These are phyloP conservation scores for Nothoprocta perdicaria DNA, from an alignment of 2,113 vertebrate species.

Conservation along the genomic window DNA sequence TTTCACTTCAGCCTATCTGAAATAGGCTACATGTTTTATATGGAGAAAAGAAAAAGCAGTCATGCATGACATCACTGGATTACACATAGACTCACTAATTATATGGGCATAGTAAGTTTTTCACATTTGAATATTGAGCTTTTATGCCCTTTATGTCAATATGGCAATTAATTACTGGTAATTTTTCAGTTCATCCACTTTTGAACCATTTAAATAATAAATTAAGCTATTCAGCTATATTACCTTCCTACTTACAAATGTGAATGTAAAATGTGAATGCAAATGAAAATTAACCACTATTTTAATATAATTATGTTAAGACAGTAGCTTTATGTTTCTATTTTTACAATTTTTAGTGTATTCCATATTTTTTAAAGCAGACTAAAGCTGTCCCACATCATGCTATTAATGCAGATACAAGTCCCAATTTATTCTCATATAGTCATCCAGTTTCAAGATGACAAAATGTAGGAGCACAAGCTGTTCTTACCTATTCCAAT, in stretches of 20 bases:
- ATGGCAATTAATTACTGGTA: background rate
- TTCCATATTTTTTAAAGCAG: background rate
- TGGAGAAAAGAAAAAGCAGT: background rate
- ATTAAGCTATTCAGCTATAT: background rate
- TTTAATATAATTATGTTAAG: background rate
- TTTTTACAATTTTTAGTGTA: background rate
- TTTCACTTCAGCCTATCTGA: background rate
- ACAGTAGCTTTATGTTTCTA: background rate
- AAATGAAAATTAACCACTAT: background rate
- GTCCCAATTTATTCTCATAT: background rate
- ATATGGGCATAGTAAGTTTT: background rate
- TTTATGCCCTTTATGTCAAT: background rate
- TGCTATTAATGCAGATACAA: background rate
- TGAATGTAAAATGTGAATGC: background rate
- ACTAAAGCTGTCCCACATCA: background rate
- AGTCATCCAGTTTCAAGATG: background rate
- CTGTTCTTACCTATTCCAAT: slow-evolving; percentile 89
- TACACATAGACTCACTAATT: slow-evolving; percentile 21
- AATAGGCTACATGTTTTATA: background rate
- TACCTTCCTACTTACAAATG: background rate
- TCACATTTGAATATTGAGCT: background rate
- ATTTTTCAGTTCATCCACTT: slow-evolving; percentile 13
- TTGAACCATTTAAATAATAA: slow-evolving; percentile 23
- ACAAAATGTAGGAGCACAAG: background rate
- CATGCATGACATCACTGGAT: background rate